Conservation (phyloP, 2,113 vertebrate genomes). For the Terrapene triunguis region DNA sequence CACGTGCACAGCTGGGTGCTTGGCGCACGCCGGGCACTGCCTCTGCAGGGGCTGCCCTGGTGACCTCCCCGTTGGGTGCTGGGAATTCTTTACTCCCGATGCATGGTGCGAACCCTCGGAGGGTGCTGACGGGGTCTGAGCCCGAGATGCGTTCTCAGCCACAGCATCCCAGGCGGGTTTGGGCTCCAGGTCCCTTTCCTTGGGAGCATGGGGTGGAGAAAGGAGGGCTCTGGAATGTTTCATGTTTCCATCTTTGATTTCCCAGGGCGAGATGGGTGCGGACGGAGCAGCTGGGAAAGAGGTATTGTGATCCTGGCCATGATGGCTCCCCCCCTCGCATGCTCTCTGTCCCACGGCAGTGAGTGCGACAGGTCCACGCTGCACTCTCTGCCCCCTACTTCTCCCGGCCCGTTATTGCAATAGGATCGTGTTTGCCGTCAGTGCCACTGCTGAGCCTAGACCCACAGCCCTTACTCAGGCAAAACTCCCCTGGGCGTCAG, state of each 20-base stretch:
- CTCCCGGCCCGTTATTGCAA: background rate
- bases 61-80: background rate
- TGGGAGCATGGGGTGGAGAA: accelerated
- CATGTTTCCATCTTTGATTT: background rate
- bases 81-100: background rate
- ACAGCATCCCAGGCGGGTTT: background rate
- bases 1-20: background rate
- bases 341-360: accelerated
- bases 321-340: background rate
- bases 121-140: background rate
- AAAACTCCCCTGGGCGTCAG: background rate
- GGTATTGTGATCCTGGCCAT: slow-evolving; percentile 75
- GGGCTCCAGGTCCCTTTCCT: background rate
- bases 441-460: background rate
- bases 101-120: background rate
- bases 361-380: background rate
- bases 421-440: background rate
- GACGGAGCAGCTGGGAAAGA: slow-evolving; percentile 91
- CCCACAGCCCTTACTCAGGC: background rate
- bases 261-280: slow-evolving; percentile 91
- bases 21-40: background rate
- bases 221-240: accelerated
- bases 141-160: background rate
- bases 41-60: background rate
- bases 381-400: background rate